These are phyloP conservation scores for Ctenopoma multispine DNA, from an alignment of 2,797 vertebrate genomes.

Conservation along the genomic window DNA sequence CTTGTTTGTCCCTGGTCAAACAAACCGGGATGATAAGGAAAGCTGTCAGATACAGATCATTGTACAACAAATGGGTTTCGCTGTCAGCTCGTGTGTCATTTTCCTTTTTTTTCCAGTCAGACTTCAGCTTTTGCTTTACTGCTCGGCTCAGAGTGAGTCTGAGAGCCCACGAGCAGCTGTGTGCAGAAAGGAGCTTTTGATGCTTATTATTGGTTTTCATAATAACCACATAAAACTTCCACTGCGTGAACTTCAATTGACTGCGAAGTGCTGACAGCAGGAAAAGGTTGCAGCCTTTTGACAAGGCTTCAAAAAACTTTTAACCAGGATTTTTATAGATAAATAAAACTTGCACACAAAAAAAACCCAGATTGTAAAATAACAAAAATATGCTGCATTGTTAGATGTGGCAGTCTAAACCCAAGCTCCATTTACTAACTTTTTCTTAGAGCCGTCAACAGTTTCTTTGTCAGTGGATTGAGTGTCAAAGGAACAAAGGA, in stretches of 20 bases:
- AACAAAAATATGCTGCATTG: not conserved
- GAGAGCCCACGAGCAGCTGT: slow-evolving; percentile 6
- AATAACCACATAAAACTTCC: slow-evolving; percentile 1
- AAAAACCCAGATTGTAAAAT: not conserved
- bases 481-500: no score
- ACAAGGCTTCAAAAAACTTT: not conserved
- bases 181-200: slow-evolving; percentile 22
- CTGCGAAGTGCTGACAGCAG: not conserved
- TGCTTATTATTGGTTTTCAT: slow-evolving; percentile 13
- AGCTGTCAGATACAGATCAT: slow-evolving; percentile 57
- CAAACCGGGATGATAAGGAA: slow-evolving; percentile 61
- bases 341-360: no score
- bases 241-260: slow-evolving; percentile 10
- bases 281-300: slow-evolving; percentile 7
- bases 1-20: slow-evolving; percentile 66
- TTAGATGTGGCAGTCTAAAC: not conserved
- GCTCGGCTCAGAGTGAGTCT: slow-evolving; percentile 9
- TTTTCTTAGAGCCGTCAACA: not conserved
- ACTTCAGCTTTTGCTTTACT: slow-evolving; percentile 20
- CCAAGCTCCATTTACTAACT: not conserved
- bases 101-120: not conserved
- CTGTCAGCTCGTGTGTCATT: slow-evolving; percentile 36
- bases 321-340: no score
- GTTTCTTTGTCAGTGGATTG: no score
- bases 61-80: slow-evolving; percentile 34